These are phyloP conservation scores for Rhea americana DNA, from an alignment of 2,113 vertebrate species.

Conservation along the genomic window DNA sequence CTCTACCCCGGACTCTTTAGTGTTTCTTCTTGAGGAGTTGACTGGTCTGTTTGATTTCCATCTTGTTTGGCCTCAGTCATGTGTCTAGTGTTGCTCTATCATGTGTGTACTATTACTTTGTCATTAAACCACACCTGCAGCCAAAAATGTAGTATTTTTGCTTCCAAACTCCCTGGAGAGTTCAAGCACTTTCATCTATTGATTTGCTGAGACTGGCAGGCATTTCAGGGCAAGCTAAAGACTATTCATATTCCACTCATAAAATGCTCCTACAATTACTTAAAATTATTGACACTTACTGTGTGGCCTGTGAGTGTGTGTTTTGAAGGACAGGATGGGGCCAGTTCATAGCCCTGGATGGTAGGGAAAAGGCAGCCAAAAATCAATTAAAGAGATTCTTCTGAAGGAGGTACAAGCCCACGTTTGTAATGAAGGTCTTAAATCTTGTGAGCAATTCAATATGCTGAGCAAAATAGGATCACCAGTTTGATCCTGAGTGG, in stretches of 20 bases:
- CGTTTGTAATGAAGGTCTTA: not conserved
- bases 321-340: not conserved
- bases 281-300: not conserved
- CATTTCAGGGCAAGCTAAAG: not conserved
- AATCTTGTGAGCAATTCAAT: not conserved
- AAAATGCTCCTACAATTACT: not conserved
- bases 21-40: not conserved
- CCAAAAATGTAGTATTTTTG: not conserved
- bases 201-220: not conserved
- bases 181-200: not conserved
- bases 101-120: fast-evolving
- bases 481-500: not conserved
- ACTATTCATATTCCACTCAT: not conserved
- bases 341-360: not conserved
- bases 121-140: not conserved
- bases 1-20: not conserved
- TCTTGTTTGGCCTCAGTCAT: not conserved
- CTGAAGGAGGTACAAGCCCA: not conserved
- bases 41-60: not conserved
- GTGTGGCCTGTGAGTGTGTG: not conserved
- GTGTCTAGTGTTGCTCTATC: fast-evolving
- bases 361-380: not conserved
- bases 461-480: not conserved
- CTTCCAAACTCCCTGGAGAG: not conserved
- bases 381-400: not conserved